phyloP scores from a whole-genome alignment of 1,140 invertebrate species.

The Drosophila sp. region DNA sequence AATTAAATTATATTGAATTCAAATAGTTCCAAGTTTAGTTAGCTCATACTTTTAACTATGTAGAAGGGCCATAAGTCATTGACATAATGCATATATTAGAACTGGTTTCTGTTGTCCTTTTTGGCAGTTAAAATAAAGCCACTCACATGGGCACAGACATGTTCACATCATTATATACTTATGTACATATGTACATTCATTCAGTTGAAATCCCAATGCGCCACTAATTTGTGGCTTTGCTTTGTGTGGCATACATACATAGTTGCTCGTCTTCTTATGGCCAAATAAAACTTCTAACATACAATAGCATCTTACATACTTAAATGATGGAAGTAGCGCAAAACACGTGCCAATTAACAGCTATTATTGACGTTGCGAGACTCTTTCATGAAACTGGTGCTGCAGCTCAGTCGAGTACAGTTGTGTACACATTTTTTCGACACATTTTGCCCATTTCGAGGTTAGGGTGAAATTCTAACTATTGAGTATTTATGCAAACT shows the following conservation, averaged over 20 bases:
- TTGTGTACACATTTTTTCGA: no score
- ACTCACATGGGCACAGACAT: background rate
- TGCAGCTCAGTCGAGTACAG: no score
- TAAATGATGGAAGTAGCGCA: no score
- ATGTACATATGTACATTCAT: background rate
- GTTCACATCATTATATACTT: conserved; percentile 2
- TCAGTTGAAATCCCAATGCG: background rate
- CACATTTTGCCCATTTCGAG: no score
- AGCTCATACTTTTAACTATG: background rate
- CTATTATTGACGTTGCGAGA: no score
- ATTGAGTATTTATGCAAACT: no score
- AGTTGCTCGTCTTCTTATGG: no score
- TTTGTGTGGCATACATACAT: background rate
- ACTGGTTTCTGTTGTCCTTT: background rate
- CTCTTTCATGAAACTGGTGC: no score
- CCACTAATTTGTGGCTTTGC: conserved; percentile 4
- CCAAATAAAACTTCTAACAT: no score
- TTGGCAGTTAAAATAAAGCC: background rate
- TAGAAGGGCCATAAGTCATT: background rate
- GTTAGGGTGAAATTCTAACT: no score
- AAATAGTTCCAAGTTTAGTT: background rate
- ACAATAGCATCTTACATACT: no score
- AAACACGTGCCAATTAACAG: no score
- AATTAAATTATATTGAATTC: background rate
- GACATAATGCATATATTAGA: background rate